phyloP scores from a whole-genome alignment of 2,113 vertebrate species.

The Phrynocephalus versicolor region DNA sequence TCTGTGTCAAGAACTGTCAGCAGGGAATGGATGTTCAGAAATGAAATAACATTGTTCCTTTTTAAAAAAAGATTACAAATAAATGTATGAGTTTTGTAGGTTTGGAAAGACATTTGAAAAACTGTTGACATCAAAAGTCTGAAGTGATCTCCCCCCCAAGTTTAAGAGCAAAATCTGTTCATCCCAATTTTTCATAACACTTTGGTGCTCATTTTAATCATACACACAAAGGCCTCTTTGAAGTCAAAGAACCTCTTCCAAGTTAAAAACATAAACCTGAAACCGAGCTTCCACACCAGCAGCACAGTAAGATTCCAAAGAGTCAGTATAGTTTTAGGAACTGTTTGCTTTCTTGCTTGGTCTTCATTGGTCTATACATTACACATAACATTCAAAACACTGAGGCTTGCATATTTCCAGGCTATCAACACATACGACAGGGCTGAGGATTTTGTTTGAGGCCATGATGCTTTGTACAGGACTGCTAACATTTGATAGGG shows the following conservation, averaged over 20 bases:
- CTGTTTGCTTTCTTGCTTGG: neutral
- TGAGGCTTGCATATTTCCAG: neutral
- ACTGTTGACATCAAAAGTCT: neutral
- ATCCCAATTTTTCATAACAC: neutral
- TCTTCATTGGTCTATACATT: neutral
- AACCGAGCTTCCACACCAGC: neutral
- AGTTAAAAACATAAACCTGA: neutral
- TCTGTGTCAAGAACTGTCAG: neutral
- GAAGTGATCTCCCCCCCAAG: constrained; percentile 2
- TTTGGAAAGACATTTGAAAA: constrained; percentile 7
- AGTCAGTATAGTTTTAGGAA: neutral
- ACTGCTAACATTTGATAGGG: neutral
- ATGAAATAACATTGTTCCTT: neutral
- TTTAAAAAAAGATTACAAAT: constrained; percentile 1
- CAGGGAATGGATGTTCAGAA: neutral
- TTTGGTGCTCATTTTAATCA: constrained; percentile 19
- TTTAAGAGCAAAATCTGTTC: constrained; percentile 10
- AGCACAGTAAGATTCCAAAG: neutral
- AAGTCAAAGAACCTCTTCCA: constrained; percentile 8
- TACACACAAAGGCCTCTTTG: neutral
- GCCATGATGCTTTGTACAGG: too few species aligned
- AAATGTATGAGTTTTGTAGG: constrained; percentile 5
- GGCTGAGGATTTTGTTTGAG: neutral
- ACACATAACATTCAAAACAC: neutral
- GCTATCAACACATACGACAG: neutral